A percentile compares a stretch with the other conserved stretches of the same genome.
These are phyloP conservation scores for Gisinianus flammeolus DNA, from an alignment of 2,888 invertebrate species.

Conservation along the genomic window DNA sequence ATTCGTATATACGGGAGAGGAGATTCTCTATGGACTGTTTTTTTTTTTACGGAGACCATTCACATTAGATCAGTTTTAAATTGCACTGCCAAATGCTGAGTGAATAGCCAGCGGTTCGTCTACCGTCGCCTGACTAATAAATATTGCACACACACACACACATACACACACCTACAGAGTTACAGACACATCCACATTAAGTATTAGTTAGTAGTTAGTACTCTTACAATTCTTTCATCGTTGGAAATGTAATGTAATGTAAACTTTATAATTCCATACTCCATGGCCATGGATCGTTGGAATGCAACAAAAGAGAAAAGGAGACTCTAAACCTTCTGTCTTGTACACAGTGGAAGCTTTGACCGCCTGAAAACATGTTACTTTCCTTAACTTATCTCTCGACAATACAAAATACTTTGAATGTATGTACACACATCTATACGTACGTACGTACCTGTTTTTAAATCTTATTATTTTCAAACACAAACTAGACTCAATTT, in stretches of 20 bases:
- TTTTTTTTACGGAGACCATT: conserved; percentile 21
- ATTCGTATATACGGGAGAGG: background rate
- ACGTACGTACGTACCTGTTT: too few species aligned
- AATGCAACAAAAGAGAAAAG: background rate
- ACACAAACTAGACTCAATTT: too few species aligned
- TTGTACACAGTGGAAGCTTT: conserved; percentile 4
- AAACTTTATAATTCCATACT: conserved; percentile 1
- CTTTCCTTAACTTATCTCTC: too few species aligned
- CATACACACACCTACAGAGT: background rate
- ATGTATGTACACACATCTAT: too few species aligned
- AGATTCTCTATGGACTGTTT: background rate
- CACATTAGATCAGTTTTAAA: conserved; percentile 31
- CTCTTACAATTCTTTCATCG: background rate
- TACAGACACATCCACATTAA: background rate
- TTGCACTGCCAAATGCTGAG: conserved; percentile 22
- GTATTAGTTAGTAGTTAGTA: too few species aligned
- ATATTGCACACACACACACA: conserved; percentile 13
- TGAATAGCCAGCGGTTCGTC: conserved; percentile 9
- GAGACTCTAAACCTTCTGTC: too few species aligned
- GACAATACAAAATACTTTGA: too few species aligned
- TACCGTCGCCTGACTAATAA: background rate
- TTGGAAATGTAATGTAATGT: background rate
- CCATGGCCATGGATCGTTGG: background rate
- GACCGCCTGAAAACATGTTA: conserved; percentile 12
- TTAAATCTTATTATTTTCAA: too few species aligned